Evolutionary conservation across 2,797 vertebrate genomes (phyloP), one percentile per base, ranked within the genome.

Genomic region (Euphonia xanthogaster): DNA sequence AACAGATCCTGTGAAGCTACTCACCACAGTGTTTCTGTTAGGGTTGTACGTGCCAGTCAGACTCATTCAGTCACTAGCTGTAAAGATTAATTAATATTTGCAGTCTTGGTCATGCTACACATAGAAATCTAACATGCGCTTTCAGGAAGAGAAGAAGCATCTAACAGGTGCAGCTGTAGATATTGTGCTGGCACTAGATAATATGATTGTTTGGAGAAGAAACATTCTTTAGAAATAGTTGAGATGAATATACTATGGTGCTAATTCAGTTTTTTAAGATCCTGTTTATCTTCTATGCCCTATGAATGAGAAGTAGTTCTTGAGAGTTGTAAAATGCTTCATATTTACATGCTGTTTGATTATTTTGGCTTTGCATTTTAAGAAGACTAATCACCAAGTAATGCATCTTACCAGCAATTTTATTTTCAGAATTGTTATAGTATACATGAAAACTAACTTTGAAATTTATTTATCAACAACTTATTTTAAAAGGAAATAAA

Each of bases 21-120:
- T 72, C 55, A 28, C 18, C 1, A 2, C 31, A 73, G 72, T 71
- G 23, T 22, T 61, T 78, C 20, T 72, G 9, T 88, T 85, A 45
- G 31, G 2, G 1, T 22, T 70, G 23, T 67, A 47, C 10, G 12
- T 4, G 8, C 42, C 74, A 81, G 28, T 80, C 48, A 83, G 28
- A 53, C 24, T 90, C 78, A 79, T 62, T 86, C 61, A 90, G 33
- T 39, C 57, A 77, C 35, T 39, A 86, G 10, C n/a, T 7, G 3
- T 63, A 62, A 79, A 94, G 27, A 88, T 94, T 86, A 95, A 96
- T 90, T 94, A 91, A 66, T 91, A 91, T 80, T 94, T 95, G n/a
- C 54, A 70, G 37, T 73, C 54, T 68, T 90, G 55, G 45, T 74
- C 79, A 66, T 53, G 50, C 30, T 87, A 48, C 33, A 48, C 7